These are phyloP conservation scores for Bicyclus anynana DNA, from an alignment of 1,140 invertebrate genomes.

Conservation along the genomic window DNA sequence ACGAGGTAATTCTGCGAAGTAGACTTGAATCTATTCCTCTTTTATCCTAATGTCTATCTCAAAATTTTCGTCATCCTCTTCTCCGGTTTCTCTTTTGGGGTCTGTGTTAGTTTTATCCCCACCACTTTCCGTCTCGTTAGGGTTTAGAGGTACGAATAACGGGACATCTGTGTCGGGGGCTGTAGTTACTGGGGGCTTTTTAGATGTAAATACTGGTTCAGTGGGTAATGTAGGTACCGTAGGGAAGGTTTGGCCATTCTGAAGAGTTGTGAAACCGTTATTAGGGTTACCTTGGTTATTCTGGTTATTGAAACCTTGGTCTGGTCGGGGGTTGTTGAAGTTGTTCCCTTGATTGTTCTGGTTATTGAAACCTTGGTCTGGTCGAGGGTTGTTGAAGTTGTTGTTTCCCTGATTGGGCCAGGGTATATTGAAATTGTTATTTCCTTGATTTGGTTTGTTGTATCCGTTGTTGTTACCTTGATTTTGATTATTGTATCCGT, in stretches of 20 bases:
- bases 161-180: constrained; percentile 26
- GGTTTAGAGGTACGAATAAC: constrained; percentile 31
- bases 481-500: constrained; percentile 20
- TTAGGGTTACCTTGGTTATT: constrained; percentile 13
- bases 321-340: neutral
- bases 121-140: constrained; percentile 10
- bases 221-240: neutral
- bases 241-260: constrained; percentile 4
- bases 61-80: constrained; percentile 37
- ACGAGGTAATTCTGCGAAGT: neutral
- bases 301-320: constrained; percentile 7
- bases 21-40: constrained; percentile 5
- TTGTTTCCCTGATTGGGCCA: neutral
- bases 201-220: neutral
- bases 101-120: constrained; percentile 31
- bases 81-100: constrained; percentile 51
- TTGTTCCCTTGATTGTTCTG: neutral
- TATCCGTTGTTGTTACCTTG: constrained; percentile 14
- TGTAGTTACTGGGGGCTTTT: constrained; percentile 7
- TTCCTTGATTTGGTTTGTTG: constrained; percentile 10
- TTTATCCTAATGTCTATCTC: constrained; percentile 48
- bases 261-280: constrained; percentile 10
- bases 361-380: neutral
- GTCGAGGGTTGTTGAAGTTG: neutral
- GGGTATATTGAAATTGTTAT: constrained; percentile 5